Conservation (phyloP, 2,113 vertebrate species). For the Hemiscyllium ocellatum region DNA sequence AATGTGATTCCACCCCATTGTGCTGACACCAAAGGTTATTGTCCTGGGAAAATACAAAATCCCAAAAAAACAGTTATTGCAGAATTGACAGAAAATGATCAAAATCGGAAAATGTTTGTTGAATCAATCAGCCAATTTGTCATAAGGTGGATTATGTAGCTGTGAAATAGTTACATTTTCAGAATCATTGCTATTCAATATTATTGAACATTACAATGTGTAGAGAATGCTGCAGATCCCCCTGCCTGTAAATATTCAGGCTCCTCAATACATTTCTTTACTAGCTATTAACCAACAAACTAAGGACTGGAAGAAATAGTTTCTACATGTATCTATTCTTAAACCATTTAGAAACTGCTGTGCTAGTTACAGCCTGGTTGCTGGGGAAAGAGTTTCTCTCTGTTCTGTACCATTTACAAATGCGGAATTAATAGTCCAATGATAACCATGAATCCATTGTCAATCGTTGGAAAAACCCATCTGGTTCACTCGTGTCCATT, state of each 20-base stretch:
- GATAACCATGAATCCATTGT: too few species aligned
- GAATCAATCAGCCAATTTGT: not conserved
- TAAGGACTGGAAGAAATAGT: not conserved
- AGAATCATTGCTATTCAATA: not conserved
- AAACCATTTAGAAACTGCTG: not conserved
- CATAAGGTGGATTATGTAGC: not conserved
- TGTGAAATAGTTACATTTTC: not conserved
- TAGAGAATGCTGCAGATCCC: not conserved
- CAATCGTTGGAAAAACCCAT: too few species aligned
- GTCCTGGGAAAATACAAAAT: not conserved
- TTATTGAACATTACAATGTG: not conserved
- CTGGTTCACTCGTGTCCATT: too few species aligned
- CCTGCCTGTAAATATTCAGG: not conserved
- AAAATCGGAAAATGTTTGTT: not conserved
- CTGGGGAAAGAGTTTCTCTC: too few species aligned
- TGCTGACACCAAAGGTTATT: not conserved
- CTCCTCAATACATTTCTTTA: not conserved
- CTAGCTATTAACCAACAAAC: not conserved
- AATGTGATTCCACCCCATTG: not conserved
- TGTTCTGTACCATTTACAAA: too few species aligned
- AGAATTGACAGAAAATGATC: not conserved
- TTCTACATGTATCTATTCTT: not conserved
- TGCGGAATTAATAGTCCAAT: too few species aligned
- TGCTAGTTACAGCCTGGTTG: too few species aligned
- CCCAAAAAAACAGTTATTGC: not conserved